A percentile compares a stretch with the other conserved stretches of the same genome.
These are phyloP conservation scores for Drosophila prolongata DNA, from an alignment of 2,888 invertebrate species.

Conservation along the genomic window DNA sequence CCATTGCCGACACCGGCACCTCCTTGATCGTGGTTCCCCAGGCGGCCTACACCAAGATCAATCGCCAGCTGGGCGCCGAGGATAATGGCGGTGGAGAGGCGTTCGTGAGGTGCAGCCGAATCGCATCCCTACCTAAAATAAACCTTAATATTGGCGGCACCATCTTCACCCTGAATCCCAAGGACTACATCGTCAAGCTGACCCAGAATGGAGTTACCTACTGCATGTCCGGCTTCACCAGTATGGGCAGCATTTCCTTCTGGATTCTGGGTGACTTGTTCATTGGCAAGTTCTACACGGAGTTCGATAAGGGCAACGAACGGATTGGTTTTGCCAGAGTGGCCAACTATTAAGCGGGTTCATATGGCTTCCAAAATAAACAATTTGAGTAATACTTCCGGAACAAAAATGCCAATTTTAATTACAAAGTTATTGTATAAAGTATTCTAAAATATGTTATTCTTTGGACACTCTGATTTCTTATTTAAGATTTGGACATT, in stretches of 20 bases:
- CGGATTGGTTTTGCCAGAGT: constrained; percentile 92
- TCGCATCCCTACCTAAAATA: constrained; percentile 91
- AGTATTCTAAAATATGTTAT: too few relatives aligned
- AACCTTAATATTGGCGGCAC: constrained; percentile 90
- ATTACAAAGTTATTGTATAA: too few relatives aligned
- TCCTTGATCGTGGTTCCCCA: constrained; percentile 91
- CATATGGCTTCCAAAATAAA: too few relatives aligned
- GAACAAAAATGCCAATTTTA: not conserved
- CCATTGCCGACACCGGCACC: constrained; percentile 97
- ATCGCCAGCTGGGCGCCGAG: not conserved
- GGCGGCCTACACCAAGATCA: constrained; percentile 16
- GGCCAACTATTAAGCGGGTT: not conserved
- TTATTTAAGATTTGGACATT: too few relatives aligned
- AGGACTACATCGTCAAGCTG: constrained; percentile 89
- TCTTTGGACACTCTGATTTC: too few relatives aligned
- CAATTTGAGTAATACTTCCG: not conserved
- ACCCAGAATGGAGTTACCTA: constrained; percentile 85
- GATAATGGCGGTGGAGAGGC: constrained; percentile 18
- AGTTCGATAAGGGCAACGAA: constrained; percentile 94
- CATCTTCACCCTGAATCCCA: constrained; percentile 89
- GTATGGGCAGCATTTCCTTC: constrained; percentile 87
- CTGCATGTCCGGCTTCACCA: constrained; percentile 96
- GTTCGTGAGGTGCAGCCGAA: constrained; percentile 89
- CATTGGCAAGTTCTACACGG: constrained; percentile 96
- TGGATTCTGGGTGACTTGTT: constrained; percentile 99